Evolutionary conservation across 2,113 vertebrate species (phyloP).

Genomic region (Pandion haliaetus): DNA sequence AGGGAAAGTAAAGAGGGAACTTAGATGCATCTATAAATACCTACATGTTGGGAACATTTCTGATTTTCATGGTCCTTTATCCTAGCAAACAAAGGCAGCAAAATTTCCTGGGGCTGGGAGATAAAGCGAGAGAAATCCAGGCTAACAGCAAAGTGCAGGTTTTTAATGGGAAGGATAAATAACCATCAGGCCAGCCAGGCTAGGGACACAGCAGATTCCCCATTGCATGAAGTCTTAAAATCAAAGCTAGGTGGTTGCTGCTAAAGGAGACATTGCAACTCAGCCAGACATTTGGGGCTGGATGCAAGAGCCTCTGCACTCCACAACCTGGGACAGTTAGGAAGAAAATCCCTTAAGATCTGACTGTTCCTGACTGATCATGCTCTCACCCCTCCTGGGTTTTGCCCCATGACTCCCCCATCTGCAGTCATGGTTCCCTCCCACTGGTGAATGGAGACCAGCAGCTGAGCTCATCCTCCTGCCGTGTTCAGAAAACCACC

Average conservation of each 20-base stretch:
- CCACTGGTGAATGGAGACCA: background rate
- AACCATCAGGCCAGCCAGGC: background rate
- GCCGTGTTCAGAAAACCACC: background rate
- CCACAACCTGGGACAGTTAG: background rate
- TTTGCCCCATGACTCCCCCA: background rate
- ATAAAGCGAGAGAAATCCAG: background rate
- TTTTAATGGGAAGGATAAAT: background rate
- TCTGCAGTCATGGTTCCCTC: background rate
- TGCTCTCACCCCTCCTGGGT: background rate
- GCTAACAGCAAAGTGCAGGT: background rate
- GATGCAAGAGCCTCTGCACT: background rate
- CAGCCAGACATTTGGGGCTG: background rate
- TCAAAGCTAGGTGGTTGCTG: background rate
- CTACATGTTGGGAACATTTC: slow-evolving; percentile 38
- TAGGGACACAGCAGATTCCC: background rate
- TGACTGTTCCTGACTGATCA: background rate
- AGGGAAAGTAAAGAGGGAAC: slow-evolving; percentile 45
- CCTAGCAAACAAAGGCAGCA: slow-evolving; percentile 40
- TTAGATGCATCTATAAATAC: slow-evolving; percentile 51
- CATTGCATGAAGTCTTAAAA: background rate
- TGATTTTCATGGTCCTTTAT: slow-evolving; percentile 34
- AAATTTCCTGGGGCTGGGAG: slow-evolving; percentile 14
- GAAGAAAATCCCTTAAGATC: background rate
- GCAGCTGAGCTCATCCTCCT: background rate
- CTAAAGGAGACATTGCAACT: background rate